Base-by-base conservation (phyloP, 2,113 vertebrate species). In the Colaptes auratus region DNA sequence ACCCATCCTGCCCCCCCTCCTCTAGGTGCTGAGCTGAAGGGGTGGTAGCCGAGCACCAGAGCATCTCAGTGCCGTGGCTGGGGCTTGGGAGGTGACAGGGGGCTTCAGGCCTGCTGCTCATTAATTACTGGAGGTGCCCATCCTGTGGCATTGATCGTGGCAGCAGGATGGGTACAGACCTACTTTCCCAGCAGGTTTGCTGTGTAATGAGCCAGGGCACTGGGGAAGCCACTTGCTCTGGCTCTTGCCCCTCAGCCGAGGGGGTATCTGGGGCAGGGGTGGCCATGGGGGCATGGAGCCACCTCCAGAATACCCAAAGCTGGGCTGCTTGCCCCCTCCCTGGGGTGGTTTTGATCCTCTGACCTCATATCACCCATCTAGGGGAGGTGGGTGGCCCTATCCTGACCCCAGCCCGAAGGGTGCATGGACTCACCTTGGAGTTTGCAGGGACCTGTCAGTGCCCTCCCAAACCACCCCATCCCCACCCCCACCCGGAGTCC, bases 181-280 rank as follows among this genome's bases (percentile, higher is more conserved):
- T 60, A 16, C 76, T 74, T 52, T 71, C 92, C 89, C 94, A 65
- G 80, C 70, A 30, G 79, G 69, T 10, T 60, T 2, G 1, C 80
- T 50, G 80, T 55, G 66, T 83, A 76, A 92, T 13, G 55, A 95
- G 65, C 24, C 35, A 1, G 48, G 27, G 70, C 36, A 30, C 39
- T 2, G 21, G 27, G 23, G 72, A 58, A 79, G 50, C 10, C 2
- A 0, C 65, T 0, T 5, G 35, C 23, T 46, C 52, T 1, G 0
- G 35, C 36, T 21, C 53, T n/a, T 3, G 3, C 7, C 30, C 2
- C 2, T 0, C 25, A 39, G 15, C 39, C 0, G 0, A 46, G 55
- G 35, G 73, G 59, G 21, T 1, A 3, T 82, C 35, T 73, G 74
- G 61, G 74, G 53, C 24, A 55, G 69, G 17, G 56, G 6, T 7